A percentile compares a stretch with the other conserved stretches of the same genome.
These are phyloP conservation scores for Microcebus lehilahytsara DNA, from an alignment of 2,113 vertebrate species.

Conservation along the genomic window DNA sequence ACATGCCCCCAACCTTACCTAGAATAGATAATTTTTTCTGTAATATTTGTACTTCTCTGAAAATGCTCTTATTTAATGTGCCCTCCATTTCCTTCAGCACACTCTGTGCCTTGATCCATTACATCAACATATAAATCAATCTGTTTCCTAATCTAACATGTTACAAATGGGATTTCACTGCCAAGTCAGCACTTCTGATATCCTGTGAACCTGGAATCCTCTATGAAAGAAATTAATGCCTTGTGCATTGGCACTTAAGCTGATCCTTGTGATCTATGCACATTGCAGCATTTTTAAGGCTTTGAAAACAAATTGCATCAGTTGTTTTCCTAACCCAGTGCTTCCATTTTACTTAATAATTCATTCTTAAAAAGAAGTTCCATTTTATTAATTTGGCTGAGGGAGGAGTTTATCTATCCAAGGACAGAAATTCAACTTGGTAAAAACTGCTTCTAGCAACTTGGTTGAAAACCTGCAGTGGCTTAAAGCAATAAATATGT, in stretches of 20 bases:
- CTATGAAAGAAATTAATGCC: constrained; percentile 40
- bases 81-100: constrained; percentile 78
- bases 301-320: constrained; percentile 70
- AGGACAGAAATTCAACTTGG: constrained; percentile 69
- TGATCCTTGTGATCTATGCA: constrained; percentile 52
- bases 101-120: constrained; percentile 60
- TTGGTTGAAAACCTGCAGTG: constrained; percentile 44
- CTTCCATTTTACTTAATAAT: constrained; percentile 72
- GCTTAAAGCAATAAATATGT: constrained; percentile 5
- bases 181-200: constrained; percentile 67
- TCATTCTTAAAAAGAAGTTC: constrained; percentile 70
- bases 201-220: constrained; percentile 58
- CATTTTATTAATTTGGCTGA: constrained; percentile 69
- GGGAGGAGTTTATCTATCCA: constrained; percentile 52
- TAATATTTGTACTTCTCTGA: constrained; percentile 65
- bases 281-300: constrained; percentile 43
- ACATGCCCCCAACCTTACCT: constrained; percentile 41
- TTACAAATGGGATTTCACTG: constrained; percentile 51
- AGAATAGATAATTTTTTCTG: neutral
- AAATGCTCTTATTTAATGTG: constrained; percentile 64
- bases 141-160: constrained; percentile 35
- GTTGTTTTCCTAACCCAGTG: constrained; percentile 46
- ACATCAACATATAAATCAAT: constrained; percentile 76
- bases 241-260: neutral
- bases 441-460: constrained; percentile 63